Evolutionary conservation across 2,797 vertebrate genomes (phyloP), one percentile per base, ranked within the genome.

Genomic region (Pelochelys cantorii): DNA sequence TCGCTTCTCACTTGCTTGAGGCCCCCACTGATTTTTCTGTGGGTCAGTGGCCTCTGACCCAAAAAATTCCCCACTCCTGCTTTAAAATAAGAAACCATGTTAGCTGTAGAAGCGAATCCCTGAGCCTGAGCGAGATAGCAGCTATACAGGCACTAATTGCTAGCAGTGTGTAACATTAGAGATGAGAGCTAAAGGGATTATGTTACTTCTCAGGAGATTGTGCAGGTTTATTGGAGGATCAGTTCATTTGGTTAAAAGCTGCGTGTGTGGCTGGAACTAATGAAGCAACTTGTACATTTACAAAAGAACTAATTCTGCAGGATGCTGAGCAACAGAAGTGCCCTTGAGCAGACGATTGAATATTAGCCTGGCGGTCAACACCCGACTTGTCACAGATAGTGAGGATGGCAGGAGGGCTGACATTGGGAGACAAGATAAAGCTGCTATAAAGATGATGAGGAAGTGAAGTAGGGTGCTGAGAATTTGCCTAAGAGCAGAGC

Each of bases 41-140:
- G 7, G 42, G 8, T 48, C 42, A 48, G 42, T 48, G 8, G 42
- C 42, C 42, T 48, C 42, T 8, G 42, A 48, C 42, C 42, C 42
- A 48, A 48, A 48, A 48, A 48, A 7, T n/a, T n/a, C n/a, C n/a
- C n/a, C n/a, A n/a, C n/a, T n/a, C n/a, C 42, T 9, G 8, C 34
- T n/a, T 34, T 60, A 15, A 62, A 62, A 62, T 31, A 62, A 11
- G 31, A 68, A 18, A 68, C 4, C n/a, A 93, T 91, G 91, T 80
- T 74, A 92, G 83, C 83, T 95, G 92, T 94, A 94, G 86, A 94
- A 95, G 94, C 62, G 90, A 95, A 93, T 94, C 85, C 92, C 42
- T 91, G 85, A 94, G 85, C 55, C 71, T 85, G 13, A 79, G 62
- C 42, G 79, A 95, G 81, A 65, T 86, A 79, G 71, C 86, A 92